Conservation (phyloP, 1,140 invertebrate species). For the Gryllus bimaculatus region DNA sequence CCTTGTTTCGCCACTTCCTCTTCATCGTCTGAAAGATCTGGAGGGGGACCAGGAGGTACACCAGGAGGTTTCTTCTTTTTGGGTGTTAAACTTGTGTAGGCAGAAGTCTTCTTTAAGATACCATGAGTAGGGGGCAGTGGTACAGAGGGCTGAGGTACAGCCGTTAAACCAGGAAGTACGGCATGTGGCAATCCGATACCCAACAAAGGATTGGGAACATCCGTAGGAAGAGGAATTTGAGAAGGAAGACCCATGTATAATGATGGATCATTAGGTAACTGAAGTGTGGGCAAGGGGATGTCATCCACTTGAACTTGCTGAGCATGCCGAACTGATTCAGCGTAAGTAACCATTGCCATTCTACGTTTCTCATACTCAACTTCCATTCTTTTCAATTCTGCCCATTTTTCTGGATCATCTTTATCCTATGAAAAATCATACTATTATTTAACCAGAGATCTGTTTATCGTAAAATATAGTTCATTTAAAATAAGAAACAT, state of each 20-base stretch:
- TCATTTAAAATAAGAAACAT: too few species aligned
- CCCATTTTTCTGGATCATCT: constrained; percentile 91
- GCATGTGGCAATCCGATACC: constrained; percentile 35
- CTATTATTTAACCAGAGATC: too few species aligned
- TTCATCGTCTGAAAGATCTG: constrained; percentile 59
- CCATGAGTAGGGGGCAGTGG: constrained; percentile 42
- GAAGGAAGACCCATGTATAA: constrained; percentile 43
- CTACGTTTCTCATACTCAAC: constrained; percentile 86
- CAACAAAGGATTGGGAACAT: constrained; percentile 46
- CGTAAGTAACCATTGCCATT: constrained; percentile 79
- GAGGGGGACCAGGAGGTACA: constrained; percentile 75
- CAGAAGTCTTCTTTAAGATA: constrained; percentile 67
- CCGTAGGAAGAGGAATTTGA: constrained; percentile 65
- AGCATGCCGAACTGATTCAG: constrained; percentile 88
- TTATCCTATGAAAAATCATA: constrained; percentile 59
- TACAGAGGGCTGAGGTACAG: constrained; percentile 26
- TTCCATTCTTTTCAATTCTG: constrained; percentile 82
- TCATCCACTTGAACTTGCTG: constrained; percentile 95
- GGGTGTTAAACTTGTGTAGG: constrained; percentile 35
- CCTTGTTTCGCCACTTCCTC: constrained; percentile 31
- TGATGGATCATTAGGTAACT: constrained; percentile 27
- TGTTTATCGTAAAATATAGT: too few species aligned
- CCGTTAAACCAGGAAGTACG: constrained; percentile 28
- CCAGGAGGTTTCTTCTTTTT: constrained; percentile 61
- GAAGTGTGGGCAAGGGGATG: constrained; percentile 76